Percentiles rank a stretch among this genome's conserved stretches.
Conservation (phyloP, 2,113 vertebrate species). For the Corythornis cristatus region DNA sequence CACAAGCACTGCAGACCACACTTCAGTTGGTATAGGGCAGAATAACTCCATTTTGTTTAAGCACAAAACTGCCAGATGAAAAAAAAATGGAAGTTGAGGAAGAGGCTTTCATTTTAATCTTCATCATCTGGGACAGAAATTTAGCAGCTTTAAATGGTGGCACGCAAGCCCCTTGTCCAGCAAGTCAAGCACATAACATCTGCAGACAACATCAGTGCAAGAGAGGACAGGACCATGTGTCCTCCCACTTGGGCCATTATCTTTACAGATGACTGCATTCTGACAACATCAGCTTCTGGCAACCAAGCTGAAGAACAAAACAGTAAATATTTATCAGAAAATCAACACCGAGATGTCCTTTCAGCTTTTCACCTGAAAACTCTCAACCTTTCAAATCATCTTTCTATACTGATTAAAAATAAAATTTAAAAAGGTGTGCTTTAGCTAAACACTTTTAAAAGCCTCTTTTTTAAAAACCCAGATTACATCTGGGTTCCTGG, state of each 20-base stretch:
- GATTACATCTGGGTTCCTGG: not conserved
- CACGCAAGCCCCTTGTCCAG: not conserved
- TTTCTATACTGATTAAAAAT: not conserved
- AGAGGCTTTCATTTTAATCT: not conserved
- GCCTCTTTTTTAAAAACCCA: not conserved
- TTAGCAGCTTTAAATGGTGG: not conserved
- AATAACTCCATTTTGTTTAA: not conserved
- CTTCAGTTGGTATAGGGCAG: not conserved
- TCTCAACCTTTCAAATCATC: not conserved
- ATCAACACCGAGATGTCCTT: not conserved
- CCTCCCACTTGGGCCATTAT: not conserved
- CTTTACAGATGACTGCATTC: not conserved
- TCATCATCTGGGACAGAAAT: not conserved
- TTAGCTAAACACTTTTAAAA: not conserved
- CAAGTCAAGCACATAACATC: not conserved
- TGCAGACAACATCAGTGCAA: not conserved
- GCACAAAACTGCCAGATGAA: not conserved
- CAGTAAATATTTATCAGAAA: not conserved
- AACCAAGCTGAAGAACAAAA: not conserved
- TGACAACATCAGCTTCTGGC: not conserved
- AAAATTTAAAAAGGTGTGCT: not conserved
- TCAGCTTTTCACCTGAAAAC: not conserved
- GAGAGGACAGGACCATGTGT: not conserved
- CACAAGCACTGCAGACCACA: fast-evolving
- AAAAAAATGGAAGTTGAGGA: not conserved